Evolutionary conservation across 2,888 invertebrate species (phyloP), one percentile per base, ranked within the genome.

Genomic region (Mechanitis mazaeus): DNA sequence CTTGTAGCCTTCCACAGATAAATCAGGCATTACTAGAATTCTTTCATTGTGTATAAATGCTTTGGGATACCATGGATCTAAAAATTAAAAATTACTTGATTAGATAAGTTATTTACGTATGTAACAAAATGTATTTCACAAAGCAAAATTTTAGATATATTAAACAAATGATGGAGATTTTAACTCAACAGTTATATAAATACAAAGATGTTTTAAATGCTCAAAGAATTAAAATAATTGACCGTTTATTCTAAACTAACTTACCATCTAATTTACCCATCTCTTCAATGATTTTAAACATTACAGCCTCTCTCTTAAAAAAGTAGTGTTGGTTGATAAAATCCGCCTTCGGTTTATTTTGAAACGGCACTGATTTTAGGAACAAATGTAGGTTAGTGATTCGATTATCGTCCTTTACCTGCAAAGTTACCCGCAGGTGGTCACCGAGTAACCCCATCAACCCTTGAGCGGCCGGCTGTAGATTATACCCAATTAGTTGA

Each of bases 1-100:
- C 3, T 71, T 57, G 69, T 84, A 89, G 1, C 88, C 87, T n/a
- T 76, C 70, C 2, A 65, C 56, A 0, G 75, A 64, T 20, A 88
- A 61, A 68, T 88, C 88, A 0, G 84, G 87, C 83, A 87, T 81
- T 53, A 87, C 87, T 4, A 88, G 61, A 0, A 84, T 62, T 0
- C 69, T 71, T 35, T 85, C 83, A 4, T 76, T 81, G 70, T 73
- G 78, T 2, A 86, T 59, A 62, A 78, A 80, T 0, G 81, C 79
- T 56, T 73, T 78, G 0, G 78, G 71, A 53, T 79, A 77, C 83
- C 84, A 89, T 11, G 42, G 42, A 42, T 42, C 42, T 42, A 42
- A 3, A 42, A 42, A 42, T 42, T 42, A 9, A 9, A 42, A 9
- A 42, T 9, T 9, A 1, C 9, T 42, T 11, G 42, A 9, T 42